A percentile compares a stretch with the other conserved stretches of the same genome.
Conservation (phyloP, 2,113 vertebrate species). For the Chaetops frenatus region DNA sequence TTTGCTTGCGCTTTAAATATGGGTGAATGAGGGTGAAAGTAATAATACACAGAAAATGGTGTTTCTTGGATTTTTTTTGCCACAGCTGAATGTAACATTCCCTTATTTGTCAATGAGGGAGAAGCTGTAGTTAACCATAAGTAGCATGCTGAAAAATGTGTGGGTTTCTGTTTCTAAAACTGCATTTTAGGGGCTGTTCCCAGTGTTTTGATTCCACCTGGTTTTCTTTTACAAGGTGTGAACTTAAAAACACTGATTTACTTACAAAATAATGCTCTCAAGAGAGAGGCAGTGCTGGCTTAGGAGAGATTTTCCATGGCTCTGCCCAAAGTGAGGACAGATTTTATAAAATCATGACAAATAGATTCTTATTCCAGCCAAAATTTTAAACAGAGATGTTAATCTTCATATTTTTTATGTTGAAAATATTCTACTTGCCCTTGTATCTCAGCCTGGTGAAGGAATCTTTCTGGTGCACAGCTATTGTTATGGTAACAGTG, state of each 20-base stretch:
- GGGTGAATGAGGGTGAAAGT: neutral
- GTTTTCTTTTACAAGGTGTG: neutral
- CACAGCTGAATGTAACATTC: neutral
- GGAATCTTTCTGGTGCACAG: neutral
- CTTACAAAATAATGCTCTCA: neutral
- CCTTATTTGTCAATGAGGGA: neutral
- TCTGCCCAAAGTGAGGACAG: neutral
- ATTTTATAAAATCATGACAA: neutral
- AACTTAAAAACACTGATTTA: neutral
- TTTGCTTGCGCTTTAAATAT: neutral
- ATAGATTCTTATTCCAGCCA: neutral
- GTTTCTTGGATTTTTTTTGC: neutral
- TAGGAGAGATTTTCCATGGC: neutral
- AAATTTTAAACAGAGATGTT: neutral
- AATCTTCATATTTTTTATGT: neutral
- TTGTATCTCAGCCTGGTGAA: neutral
- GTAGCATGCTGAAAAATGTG: neutral
- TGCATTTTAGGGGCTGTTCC: neutral
- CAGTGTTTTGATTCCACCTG: neutral
- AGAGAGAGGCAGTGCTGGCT: neutral
- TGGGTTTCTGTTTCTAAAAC: neutral
- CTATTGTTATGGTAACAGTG: conserved; percentile 54
- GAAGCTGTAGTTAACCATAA: neutral
- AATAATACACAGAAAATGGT: neutral
- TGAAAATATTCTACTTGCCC: neutral